Base-by-base conservation (phyloP, 2,113 vertebrate genomes). In the Capricornis sumatraensis region DNA sequence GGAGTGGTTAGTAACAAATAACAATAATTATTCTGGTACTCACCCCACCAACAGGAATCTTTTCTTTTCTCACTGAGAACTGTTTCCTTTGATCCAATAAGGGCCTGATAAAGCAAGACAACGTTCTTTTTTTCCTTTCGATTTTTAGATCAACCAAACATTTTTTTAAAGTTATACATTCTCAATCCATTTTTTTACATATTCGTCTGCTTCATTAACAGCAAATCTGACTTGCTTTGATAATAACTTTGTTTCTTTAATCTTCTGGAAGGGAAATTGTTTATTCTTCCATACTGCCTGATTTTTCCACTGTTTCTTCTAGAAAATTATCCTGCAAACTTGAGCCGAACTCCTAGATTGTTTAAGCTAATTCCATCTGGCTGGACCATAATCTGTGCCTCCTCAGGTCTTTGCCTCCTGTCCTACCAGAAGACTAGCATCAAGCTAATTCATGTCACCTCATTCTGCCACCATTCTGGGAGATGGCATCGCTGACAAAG, bases 1-100 rank as follows among this genome's bases (percentile, higher is more conserved):
- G 84, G 13, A 28, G 23, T 81, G 6, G 4, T 81, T 88, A 91
- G 76, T 64, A 88, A 81, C 6, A 95, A 95, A 95, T 27, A 81
- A 62, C 0, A 76, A 16, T 86, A 85, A 10, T 40, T 89, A 83
- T 96, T 88, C 53, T 81, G 3, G 67, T 87, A 88, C 97, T 98
- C 98, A 99, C 96, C 0, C 95, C 74, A 67, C 96, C 98, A 96
- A 96, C 91, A 53, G 97, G 93, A 28, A 98, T 97, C 11, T 96
- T 97, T 96, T 98, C 98, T 88, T 98, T 98, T 89, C 87, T 98
- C 82, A 95, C 64, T 60, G 50, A 85, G 81, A 71, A 50, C 12
- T 78, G 57, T 97, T 98, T 98, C 92, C 84, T 60, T 27, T 76
- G 79, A 95, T 76, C 86, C 88, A 95, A 33, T 53, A 74, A 95